Percentiles rank a stretch among this genome's conserved stretches.
Conservation (phyloP, 1,140 invertebrate genomes). For the Holcopasites calliopsidis region DNA sequence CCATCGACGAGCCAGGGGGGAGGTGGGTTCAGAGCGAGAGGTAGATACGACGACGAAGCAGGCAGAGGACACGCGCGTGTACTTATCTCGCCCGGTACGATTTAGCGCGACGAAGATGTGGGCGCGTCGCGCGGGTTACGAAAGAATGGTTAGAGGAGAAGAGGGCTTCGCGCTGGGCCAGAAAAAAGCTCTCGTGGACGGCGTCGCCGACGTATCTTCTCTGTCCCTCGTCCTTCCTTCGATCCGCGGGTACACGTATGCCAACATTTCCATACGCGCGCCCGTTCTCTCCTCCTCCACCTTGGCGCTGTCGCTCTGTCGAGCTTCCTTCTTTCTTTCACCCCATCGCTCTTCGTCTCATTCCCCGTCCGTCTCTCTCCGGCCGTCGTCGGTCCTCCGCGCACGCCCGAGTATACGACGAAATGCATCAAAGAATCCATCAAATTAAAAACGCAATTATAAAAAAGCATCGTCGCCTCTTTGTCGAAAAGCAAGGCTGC, state of each 20-base stretch:
- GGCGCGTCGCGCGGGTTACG: slow-evolving; percentile 51
- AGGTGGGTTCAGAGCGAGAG: neutral
- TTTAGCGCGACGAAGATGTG: slow-evolving; percentile 39
- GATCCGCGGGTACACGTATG: slow-evolving; percentile 15
- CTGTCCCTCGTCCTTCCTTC: neutral
- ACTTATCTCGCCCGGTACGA: slow-evolving; percentile 24
- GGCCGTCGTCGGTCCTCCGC: slow-evolving; percentile 33
- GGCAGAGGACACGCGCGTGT: slow-evolving; percentile 20
- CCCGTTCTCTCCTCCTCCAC: neutral
- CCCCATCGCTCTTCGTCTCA: slow-evolving; percentile 1
- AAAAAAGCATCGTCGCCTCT: slow-evolving; percentile 73
- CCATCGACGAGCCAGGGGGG: neutral
- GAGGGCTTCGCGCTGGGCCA: slow-evolving; percentile 42
- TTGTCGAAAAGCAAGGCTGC: slow-evolving; percentile 70
- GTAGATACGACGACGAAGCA: neutral
- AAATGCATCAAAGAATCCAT: slow-evolving; percentile 75
- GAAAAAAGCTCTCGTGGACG: slow-evolving; percentile 55
- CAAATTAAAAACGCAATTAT: slow-evolving; percentile 79
- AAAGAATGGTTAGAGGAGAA: slow-evolving; percentile 34
- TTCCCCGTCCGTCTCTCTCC: neutral
- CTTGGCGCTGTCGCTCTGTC: no score
- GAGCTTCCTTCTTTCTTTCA: neutral
- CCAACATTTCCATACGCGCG: slow-evolving; percentile 13
- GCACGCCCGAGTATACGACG: slow-evolving; percentile 53
- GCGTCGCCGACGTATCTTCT: slow-evolving; percentile 24